Conservation (phyloP, 2,797 vertebrate species). For the Harpagifer antarcticus region DNA sequence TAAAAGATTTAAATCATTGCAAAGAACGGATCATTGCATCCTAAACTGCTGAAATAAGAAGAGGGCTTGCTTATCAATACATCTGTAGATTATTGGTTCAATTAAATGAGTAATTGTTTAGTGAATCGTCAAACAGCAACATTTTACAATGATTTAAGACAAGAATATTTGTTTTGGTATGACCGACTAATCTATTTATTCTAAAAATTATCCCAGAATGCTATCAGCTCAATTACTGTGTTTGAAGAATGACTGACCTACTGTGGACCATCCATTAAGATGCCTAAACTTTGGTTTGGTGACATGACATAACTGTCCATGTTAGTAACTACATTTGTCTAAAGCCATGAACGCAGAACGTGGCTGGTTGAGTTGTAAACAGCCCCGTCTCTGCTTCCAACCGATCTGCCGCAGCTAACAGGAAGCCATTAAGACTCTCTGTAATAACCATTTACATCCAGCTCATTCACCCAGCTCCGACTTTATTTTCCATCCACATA, state of each 20-base stretch:
- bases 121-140: neutral
- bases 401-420: slow-evolving; percentile 89
- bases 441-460: slow-evolving; percentile 94
- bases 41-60: neutral
- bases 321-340: slow-evolving; percentile 86
- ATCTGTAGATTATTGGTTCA: too few relatives aligned
- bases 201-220: neutral
- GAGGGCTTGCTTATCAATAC: neutral
- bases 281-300: slow-evolving; percentile 87
- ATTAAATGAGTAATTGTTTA: neutral
- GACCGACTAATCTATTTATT: neutral
- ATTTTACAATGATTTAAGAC: neutral
- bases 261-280: slow-evolving; percentile 75
- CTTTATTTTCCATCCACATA: slow-evolving; percentile 96
- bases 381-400: slow-evolving; percentile 83
- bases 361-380: slow-evolving; percentile 86
- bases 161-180: neutral
- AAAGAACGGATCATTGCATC: neutral
- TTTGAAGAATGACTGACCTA: neutral
- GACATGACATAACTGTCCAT: slow-evolving; percentile 82
- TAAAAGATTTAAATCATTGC: neutral
- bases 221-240: neutral
- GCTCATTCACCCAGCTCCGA: slow-evolving; percentile 88
- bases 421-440: slow-evolving; percentile 93
- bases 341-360: slow-evolving; percentile 83